A percentile compares a stretch with the other conserved stretches of the same genome.
phyloP scores from a whole-genome alignment of 2,797 vertebrate species.

The Spizella passerina region DNA sequence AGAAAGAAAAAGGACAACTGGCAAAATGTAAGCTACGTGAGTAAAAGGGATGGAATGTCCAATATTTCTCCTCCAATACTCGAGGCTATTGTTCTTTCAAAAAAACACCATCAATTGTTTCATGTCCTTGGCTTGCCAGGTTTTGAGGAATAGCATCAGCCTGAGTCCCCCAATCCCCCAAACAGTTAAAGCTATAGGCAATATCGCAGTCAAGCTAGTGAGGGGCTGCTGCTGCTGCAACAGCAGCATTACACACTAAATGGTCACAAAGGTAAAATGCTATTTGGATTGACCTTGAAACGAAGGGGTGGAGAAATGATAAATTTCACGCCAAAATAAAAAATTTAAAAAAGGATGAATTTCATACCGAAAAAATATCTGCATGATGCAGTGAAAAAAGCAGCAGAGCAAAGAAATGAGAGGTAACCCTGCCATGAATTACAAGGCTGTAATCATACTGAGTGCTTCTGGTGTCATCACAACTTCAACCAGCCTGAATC shows the following conservation, averaged over 20 bases:
- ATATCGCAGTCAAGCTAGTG: conserved; percentile 44
- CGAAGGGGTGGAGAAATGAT: neutral
- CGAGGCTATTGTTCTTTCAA: conserved; percentile 69
- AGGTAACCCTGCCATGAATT: conserved; percentile 34
- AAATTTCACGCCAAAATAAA: neutral
- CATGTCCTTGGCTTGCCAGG: conserved; percentile 69
- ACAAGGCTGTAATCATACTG: conserved; percentile 29
- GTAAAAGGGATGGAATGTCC: conserved; percentile 71
- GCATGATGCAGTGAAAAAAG: neutral
- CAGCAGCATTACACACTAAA: conserved; percentile 71
- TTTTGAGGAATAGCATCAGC: conserved; percentile 68
- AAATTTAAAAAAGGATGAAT: neutral
- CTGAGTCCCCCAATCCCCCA: conserved; percentile 17
- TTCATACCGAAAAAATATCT: neutral
- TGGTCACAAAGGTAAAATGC: conserved; percentile 82
- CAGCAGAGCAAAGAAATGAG: conserved; percentile 9
- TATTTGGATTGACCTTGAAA: conserved; percentile 91
- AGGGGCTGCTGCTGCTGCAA: conserved; percentile 62
- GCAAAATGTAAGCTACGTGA: conserved; percentile 66
- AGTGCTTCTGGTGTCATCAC: conserved; percentile 45
- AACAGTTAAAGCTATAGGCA: conserved; percentile 73
- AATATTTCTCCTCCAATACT: conserved; percentile 65
- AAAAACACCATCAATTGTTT: conserved; percentile 61
- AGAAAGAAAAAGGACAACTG: neutral
- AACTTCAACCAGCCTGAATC: neutral